Percentiles rank a stretch among this genome's conserved stretches.
Conservation (phyloP, 2,113 vertebrate genomes). For the Syrmaticus mikado region DNA sequence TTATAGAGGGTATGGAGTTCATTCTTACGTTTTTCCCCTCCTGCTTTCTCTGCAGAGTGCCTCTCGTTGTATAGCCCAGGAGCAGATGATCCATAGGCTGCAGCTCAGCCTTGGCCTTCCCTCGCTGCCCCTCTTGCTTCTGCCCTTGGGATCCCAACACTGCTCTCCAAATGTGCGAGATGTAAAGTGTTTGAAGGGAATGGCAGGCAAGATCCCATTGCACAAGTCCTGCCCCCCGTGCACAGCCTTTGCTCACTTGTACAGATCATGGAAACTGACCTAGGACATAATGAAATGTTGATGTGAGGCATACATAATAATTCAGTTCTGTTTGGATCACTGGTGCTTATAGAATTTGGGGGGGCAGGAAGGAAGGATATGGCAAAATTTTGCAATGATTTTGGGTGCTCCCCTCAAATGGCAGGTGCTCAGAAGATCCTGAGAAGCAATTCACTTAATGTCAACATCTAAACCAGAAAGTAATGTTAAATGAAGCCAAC, state of each 20-base stretch:
- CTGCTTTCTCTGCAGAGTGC: background rate
- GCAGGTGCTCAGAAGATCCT: background rate
- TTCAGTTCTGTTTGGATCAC: background rate
- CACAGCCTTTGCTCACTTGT: fast-evolving
- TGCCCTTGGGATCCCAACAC: background rate
- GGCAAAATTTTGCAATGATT: background rate
- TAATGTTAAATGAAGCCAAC: background rate
- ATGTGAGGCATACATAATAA: background rate
- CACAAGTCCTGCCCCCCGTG: fast-evolving
- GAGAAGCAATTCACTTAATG: background rate
- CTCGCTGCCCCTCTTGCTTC: background rate
- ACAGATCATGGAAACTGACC: fast-evolving
- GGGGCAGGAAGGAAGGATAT: background rate
- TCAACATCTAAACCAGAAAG: background rate
- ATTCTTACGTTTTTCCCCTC: background rate
- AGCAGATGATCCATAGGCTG: background rate
- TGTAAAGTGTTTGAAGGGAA: background rate
- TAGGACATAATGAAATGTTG: background rate
- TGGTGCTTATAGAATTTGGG: background rate
- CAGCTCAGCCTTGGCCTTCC: background rate
- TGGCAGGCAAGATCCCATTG: background rate
- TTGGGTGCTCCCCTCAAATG: fast-evolving
- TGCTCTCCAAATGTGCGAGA: fast-evolving
- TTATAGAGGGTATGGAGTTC: fast-evolving
- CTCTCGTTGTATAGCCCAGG: background rate